phyloP scores from a whole-genome alignment of 2,113 vertebrate species.

The Felis chaus region DNA sequence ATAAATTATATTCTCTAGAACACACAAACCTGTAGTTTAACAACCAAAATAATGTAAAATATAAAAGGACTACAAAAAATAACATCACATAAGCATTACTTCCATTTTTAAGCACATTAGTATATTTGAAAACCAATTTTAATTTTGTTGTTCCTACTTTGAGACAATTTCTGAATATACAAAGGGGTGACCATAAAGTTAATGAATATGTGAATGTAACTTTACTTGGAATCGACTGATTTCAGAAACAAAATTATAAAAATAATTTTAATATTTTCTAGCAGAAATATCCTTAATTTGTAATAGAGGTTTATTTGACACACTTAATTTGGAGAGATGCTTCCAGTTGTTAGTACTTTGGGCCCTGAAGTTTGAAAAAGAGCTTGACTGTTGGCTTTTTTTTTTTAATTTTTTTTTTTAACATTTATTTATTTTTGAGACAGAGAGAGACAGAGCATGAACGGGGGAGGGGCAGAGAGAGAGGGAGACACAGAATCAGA shows the following conservation, averaged over 20 bases:
- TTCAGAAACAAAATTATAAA: not conserved
- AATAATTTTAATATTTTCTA: not conserved
- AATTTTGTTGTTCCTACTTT: not conserved
- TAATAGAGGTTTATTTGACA: not conserved
- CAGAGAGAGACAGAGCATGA: no score
- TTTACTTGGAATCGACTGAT: not conserved
- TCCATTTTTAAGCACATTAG: not conserved
- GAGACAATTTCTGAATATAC: not conserved
- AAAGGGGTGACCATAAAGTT: not conserved
- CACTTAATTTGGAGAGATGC: not conserved
- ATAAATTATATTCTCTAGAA: not conserved
- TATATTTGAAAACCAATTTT: not conserved
- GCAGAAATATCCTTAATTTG: not conserved
- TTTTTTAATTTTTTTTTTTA: no score
- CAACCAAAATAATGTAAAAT: not conserved
- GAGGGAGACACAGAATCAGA: no score
- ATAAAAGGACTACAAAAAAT: not conserved
- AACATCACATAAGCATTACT: not conserved
- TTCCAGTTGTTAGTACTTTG: not conserved
- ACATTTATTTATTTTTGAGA: no score
- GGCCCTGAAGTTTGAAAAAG: not conserved
- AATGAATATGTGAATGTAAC: not conserved
- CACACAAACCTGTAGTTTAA: not conserved
- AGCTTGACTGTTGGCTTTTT: not conserved
- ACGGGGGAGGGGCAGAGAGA: no score